Conservation (phyloP, 1,140 invertebrate genomes). For the Cotesia chilonis region DNA sequence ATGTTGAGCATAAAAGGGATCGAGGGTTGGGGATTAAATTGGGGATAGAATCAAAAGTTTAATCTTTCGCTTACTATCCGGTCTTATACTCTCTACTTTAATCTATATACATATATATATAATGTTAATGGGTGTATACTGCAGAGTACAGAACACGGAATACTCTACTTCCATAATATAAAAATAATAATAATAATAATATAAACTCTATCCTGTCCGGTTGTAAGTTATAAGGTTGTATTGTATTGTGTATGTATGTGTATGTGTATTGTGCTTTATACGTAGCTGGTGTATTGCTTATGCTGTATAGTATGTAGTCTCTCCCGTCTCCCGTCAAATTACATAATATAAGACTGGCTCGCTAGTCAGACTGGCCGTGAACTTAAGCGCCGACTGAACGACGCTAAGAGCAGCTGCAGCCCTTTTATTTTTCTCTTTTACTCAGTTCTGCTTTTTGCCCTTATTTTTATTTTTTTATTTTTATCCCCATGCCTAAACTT, state of each 20-base stretch:
- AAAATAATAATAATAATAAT: too few species aligned
- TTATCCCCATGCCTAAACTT: not conserved
- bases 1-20: too few species aligned
- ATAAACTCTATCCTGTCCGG: too few species aligned
- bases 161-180: too few species aligned
- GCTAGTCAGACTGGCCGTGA: slow-evolving; percentile 62
- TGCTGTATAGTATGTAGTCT: slow-evolving; percentile 57
- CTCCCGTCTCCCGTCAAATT: slow-evolving; percentile 34
- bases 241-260: too few species aligned
- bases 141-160: too few species aligned
- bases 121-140: too few species aligned
- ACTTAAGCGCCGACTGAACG: slow-evolving; percentile 55
- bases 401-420: slow-evolving; percentile 37
- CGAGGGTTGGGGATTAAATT: too few species aligned
- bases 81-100: not conserved
- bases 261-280: too few species aligned
- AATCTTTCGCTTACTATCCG: slow-evolving; percentile 20
- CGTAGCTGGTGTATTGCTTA: too few species aligned
- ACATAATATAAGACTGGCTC: slow-evolving; percentile 10
- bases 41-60: slow-evolving; percentile 28
- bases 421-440: slow-evolving; percentile 40
- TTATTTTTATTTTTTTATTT: not conserved
- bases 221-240: too few species aligned
- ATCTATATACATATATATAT: too few species aligned
- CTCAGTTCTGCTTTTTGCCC: not conserved